These are phyloP conservation scores for Drosophila gaucha DNA, from an alignment of 2,888 invertebrate species.

Conservation along the genomic window DNA sequence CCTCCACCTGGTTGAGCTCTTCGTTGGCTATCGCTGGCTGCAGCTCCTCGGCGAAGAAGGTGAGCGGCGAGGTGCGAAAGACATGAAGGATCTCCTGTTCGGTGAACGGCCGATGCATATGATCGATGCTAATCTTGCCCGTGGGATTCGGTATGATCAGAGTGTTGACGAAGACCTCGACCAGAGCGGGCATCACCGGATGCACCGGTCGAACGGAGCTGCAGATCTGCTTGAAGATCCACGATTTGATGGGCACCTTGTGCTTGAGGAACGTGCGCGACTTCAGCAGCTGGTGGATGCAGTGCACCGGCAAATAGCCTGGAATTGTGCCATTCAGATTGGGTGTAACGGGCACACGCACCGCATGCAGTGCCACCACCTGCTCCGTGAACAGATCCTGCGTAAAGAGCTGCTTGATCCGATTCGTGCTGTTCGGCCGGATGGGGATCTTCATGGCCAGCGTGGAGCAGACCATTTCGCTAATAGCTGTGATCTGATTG, in stretches of 20 bases:
- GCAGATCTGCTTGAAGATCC: constrained; percentile 98
- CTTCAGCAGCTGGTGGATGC: constrained; percentile 97
- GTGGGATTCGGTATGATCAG: constrained; percentile 89
- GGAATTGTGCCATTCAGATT: constrained; percentile 94
- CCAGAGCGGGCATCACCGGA: constrained; percentile 95
- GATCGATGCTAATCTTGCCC: constrained; percentile 86
- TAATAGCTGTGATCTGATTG: constrained; percentile 96
- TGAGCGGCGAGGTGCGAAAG: constrained; percentile 87
- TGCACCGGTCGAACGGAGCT: constrained; percentile 95
- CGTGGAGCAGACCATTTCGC: constrained; percentile 96
- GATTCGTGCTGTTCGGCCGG: constrained; percentile 93
- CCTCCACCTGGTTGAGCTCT: constrained; percentile 86
- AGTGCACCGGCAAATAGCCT: constrained; percentile 97
- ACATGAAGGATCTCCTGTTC: constrained; percentile 95
- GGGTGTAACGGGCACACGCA: constrained; percentile 96
- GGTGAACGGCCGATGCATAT: constrained; percentile 95
- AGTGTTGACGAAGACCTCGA: constrained; percentile 97
- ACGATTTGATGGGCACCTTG: constrained; percentile 97
- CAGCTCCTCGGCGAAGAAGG: constrained; percentile 59
- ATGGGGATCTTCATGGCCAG: constrained; percentile 97
- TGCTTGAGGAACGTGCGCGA: constrained; percentile 98
- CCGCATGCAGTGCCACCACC: constrained; percentile 97
- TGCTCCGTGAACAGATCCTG: constrained; percentile 99
- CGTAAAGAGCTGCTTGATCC: constrained; percentile 97
- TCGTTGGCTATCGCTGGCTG: constrained; percentile 85